Evolutionary conservation across 2,888 invertebrate genomes (phyloP), one percentile per base, ranked within the genome.

Genomic region (Sabellastarte sp.): DNA sequence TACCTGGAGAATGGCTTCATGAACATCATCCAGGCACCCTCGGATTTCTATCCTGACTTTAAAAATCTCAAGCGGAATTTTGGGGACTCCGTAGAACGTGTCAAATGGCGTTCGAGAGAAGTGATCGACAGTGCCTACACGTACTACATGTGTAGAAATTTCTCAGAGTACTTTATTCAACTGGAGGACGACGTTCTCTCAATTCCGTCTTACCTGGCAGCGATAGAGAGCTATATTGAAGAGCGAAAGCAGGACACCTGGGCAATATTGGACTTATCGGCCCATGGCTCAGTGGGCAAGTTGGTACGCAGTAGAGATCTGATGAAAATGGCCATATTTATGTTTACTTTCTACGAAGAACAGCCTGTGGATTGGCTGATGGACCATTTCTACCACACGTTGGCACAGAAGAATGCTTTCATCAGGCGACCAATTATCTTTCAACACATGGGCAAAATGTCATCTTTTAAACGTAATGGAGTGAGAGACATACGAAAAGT

Each of bases 271-370:
- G 77, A 80, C 60, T 81, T 82, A 61, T 74, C 76, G 31, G 74
- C 76, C 32, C 80, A 82, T 52, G 72, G 80, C 30, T 79, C 80
- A 41, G 82, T 83, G 41, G 83, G 83, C 0, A 77, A 80, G 60
- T 68, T 82, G 15, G 74, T 81, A 58, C 73, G 71, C n/a, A 74
- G 74, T 24, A 33, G 60, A 3, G 77, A 79, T 66, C 65, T 82
- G 32, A 30, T 55, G 24, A 64, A 55, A 56, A 57, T 72, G n/a
- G 66, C 69, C 2, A 30, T 55, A 26, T 72, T 61, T 50, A 56
- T 69, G 63, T 30, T 64, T 58, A 64, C 64, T 15, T 72, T 69
- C 50, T 72, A 69, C 41, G 69, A 71, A 2, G 72, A 72, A 57
- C 72, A 72, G 60, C 72, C 72, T 10, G 62, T 72, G 5, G 72